Evolutionary conservation across 2,797 vertebrate species (phyloP), one percentile per base, ranked within the genome.

Genomic region (Masticophis lateralis): DNA sequence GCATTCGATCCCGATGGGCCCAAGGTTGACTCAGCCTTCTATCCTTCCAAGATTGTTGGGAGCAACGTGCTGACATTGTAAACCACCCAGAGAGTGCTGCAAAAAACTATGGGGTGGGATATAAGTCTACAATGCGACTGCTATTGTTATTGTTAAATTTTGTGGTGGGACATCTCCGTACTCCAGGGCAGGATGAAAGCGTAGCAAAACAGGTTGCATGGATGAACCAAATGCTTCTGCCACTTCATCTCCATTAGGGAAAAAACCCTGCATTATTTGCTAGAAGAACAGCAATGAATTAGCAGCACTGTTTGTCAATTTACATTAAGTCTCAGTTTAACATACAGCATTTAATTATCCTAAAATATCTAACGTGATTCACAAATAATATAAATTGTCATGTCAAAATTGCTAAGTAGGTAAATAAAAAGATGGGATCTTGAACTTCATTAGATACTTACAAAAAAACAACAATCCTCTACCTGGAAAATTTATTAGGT

Each of bases 341-440:
- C 69, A 57, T 25, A 56, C 32, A 87, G 88, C 90, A 91, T 88
- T 25, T 83, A 91, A 92, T 94, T 90, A 92, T 56, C 57, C 89
- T 89, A 92, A 92, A 94, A 59, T 57, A 83, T 63, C 57, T 92
- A 86, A 92, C 27, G 60, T 47, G 57, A 47, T 94, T 91, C 53
- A 94, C 89, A 92, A 92, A 91, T 92, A 88, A 61, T 91, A 22
- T 91, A 91, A 91, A 93, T 66, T 63, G 87, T 86, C 87, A 91
- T 91, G 56, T 90, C n/a, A 55, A 83, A 94, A 94, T 66, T 91
- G 69, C 86, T 89, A 90, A 59, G 51, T 63, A 56, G 66, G 43
- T 32, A 59, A 88, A 92, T 88, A 63, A 88, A 51, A 83, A 92
- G 89, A 94, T 5, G 47, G n/a, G 63, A 51, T 53, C 90, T 92